Evolutionary conservation across 2,888 invertebrate species (phyloP), one percentile per base, ranked within the genome.

Genomic region (Drosophila paucipuncta): DNA sequence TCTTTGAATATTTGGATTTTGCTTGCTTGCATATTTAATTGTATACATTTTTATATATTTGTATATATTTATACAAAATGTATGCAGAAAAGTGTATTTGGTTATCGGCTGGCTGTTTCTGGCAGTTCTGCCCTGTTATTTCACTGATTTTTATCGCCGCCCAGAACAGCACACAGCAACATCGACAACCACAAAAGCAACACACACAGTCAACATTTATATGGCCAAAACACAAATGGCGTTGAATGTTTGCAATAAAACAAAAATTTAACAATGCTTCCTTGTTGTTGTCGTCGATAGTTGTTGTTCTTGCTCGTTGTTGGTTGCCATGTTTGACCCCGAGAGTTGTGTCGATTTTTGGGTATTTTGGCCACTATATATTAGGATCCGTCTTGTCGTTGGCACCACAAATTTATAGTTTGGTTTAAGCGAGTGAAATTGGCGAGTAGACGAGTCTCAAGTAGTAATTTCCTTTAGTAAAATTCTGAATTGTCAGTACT

Each of bases 161-260:
- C 55, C 74, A 68, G 16, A 47, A 47, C 16, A 61, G 28, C 35
- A 68, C n/a, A 73, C 65, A 84, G 16, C 62, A 33, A 55, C 71
- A 73, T 43, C 54, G 63, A 49, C 59, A 67, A 33, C 39, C 69
- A 62, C 68, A 61, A 60, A 57, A 68, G 10, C 62, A 49, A 55
- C 71, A 74, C 80, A 66, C 25, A 77, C 68, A 72, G 66, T 60
- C 70, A 73, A 74, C 81, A 65, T 76, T 80, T 78, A 58, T 85
- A 78, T 80, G 76, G 90, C 72, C 72, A 78, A 85, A 87, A 83
- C 76, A 73, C 83, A 88, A 90, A 90, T 89, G 90, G 81, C 85
- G 81, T 81, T 90, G 85, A 88, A 85, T 88, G 88, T 70, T 83
- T 76, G 72, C 76, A 76, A 86, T 85, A 90, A 87, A 87, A 88